Conservation (phyloP, 2,888 invertebrate species). For the Lysandra coridon region DNA sequence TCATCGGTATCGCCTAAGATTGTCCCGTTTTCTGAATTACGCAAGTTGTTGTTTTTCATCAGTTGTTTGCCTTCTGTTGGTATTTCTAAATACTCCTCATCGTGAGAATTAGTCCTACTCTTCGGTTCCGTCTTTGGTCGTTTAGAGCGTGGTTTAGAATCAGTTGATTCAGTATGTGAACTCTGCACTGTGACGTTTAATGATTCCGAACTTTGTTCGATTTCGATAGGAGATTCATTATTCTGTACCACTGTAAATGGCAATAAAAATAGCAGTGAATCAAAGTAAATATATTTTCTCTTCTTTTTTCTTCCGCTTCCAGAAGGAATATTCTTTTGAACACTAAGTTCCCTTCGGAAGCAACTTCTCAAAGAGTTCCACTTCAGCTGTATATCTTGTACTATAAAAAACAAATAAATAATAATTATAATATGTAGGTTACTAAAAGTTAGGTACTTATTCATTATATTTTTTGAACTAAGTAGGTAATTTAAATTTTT, state of each 20-base stretch:
- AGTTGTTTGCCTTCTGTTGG: conserved; percentile 38
- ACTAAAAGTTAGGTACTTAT: neutral
- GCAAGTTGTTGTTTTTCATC: conserved; percentile 30
- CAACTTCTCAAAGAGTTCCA: conserved; percentile 37
- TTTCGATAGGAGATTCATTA: conserved; percentile 38
- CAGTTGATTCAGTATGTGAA: conserved; percentile 30
- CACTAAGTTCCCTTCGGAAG: conserved; percentile 37
- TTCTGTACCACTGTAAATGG: conserved; percentile 35
- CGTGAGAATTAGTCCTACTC: conserved; percentile 35
- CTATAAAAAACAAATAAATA: conserved; percentile 32
- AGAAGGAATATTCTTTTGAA: conserved; percentile 34
- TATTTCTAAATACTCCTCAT: conserved; percentile 39
- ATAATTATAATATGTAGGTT: neutral
- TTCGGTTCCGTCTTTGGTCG: conserved; percentile 37
- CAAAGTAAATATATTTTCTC: conserved; percentile 39
- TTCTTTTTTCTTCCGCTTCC: conserved; percentile 37
- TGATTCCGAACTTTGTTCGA: conserved; percentile 35
- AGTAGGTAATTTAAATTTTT: conserved; percentile 24
- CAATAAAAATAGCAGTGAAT: conserved; percentile 38
- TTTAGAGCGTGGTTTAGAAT: conserved; percentile 22
- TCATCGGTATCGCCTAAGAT: conserved; percentile 31
- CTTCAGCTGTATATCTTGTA: conserved; percentile 33
- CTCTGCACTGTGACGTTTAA: conserved; percentile 24
- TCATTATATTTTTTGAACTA: neutral
- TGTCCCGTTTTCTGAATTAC: conserved; percentile 26